Evolutionary conservation across 1,140 invertebrate genomes (phyloP).

Genomic region (Linepithema humile): DNA sequence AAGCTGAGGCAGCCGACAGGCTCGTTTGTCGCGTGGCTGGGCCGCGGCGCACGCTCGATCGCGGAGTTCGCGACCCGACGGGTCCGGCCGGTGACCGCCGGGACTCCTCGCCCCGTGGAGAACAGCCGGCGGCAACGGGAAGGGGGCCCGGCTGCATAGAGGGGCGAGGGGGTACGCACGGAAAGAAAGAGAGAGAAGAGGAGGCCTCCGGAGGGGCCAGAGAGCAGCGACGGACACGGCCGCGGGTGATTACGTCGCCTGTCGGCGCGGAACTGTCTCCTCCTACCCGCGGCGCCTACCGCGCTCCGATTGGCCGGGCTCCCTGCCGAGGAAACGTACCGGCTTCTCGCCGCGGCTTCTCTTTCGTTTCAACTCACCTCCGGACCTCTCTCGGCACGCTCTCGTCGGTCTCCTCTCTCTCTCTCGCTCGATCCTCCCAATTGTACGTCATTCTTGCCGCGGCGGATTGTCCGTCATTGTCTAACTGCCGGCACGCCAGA

Average conservation of each 20-base stretch:
- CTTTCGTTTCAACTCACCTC: constrained; percentile 61
- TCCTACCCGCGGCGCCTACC: constrained; percentile 82
- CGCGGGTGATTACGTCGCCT: constrained; percentile 83
- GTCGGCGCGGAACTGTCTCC: constrained; percentile 84
- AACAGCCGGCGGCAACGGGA: background rate
- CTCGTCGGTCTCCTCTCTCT: constrained; percentile 55
- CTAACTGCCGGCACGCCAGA: background rate
- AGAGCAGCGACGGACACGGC: constrained; percentile 77
- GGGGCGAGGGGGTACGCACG: constrained; percentile 3
- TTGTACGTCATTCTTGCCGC: constrained; percentile 39
- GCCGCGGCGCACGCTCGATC: background rate
- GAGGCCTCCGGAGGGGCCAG: constrained; percentile 71
- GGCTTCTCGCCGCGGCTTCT: constrained; percentile 51
- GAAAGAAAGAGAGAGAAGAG: constrained; percentile 63
- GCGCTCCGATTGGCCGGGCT: constrained; percentile 76
- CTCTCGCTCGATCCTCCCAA: constrained; percentile 48
- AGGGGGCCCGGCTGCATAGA: constrained; percentile 15
- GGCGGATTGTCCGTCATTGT: constrained; percentile 20
- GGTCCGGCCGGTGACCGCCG: constrained; percentile 62
- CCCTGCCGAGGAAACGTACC: constrained; percentile 68
- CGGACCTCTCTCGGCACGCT: constrained; percentile 55
- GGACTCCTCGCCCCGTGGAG: constrained; percentile 10
- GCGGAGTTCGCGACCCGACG: constrained; percentile 68
- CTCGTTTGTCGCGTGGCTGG: constrained; percentile 68
- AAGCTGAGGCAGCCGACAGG: constrained; percentile 47